Conservation (phyloP, 2,888 invertebrate species). For the Harpalus rubripes region DNA sequence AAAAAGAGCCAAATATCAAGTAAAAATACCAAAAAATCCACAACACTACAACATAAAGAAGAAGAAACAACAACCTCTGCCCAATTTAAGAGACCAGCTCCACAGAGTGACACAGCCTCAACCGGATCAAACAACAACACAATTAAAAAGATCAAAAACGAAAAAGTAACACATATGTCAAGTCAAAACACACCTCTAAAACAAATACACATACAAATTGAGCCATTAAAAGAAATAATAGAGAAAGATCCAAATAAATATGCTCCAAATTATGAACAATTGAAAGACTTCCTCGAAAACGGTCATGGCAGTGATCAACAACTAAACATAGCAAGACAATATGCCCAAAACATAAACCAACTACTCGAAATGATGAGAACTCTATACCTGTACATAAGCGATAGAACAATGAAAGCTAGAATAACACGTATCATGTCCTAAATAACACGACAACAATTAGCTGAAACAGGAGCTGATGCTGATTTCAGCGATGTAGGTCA, state of each 20-base stretch:
- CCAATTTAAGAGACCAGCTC: constrained; percentile 6
- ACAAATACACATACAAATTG: background rate
- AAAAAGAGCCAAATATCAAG: no score
- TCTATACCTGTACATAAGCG: background rate
- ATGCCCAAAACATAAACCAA: background rate
- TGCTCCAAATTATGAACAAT: background rate
- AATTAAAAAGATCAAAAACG: constrained; percentile 1
- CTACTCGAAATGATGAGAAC: background rate
- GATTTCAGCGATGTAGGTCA: no score
- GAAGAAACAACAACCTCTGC: background rate
- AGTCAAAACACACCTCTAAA: background rate
- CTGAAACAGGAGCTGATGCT: no score
- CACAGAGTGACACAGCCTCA: background rate
- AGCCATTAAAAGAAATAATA: background rate
- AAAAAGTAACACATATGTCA: background rate
- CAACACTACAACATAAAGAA: background rate
- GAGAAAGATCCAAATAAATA: constrained; percentile 2
- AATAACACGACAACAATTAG: no score
- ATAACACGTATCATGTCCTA: no score
- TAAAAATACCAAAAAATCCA: no score
- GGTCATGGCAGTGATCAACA: background rate
- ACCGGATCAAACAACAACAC: background rate
- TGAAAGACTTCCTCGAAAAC: constrained; percentile 17
- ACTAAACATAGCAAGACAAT: constrained; percentile 9
- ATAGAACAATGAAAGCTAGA: no score